Conservation (phyloP, 2,888 invertebrate species). For the Apamea sordens region DNA sequence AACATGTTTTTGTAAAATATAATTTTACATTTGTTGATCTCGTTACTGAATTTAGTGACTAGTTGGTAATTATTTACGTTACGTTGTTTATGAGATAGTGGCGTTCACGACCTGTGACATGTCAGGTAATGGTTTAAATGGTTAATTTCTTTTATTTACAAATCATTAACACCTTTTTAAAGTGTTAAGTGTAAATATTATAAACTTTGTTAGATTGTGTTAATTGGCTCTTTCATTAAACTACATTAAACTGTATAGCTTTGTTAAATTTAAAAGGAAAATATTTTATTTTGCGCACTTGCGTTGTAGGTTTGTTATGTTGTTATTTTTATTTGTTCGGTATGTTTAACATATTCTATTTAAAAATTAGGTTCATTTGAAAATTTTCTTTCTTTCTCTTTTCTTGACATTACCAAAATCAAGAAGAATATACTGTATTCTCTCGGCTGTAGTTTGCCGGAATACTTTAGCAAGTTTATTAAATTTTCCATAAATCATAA, state of each 20-base stretch:
- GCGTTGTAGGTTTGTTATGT: slow-evolving; percentile 44
- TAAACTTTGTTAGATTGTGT: slow-evolving; percentile 32
- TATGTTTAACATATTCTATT: slow-evolving; percentile 41
- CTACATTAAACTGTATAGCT: slow-evolving; percentile 23
- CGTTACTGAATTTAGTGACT: slow-evolving; percentile 61
- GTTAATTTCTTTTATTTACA: slow-evolving; percentile 47
- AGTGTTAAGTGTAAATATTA: slow-evolving; percentile 49
- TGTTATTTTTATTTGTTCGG: slow-evolving; percentile 48
- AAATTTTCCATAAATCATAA: background rate
- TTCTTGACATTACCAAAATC: background rate
- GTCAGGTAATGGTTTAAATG: slow-evolving; percentile 32
- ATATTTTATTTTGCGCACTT: slow-evolving; percentile 32
- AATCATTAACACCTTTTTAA: slow-evolving; percentile 28
- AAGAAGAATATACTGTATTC: slow-evolving; percentile 5
- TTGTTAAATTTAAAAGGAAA: slow-evolving; percentile 40
- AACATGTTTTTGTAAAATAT: slow-evolving; percentile 53
- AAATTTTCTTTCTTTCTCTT: background rate
- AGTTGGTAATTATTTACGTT: slow-evolving; percentile 46
- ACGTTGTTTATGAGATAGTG: slow-evolving; percentile 40
- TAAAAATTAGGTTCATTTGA: slow-evolving; percentile 19
- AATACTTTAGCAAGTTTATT: background rate
- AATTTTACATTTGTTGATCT: slow-evolving; percentile 60
- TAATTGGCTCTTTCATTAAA: slow-evolving; percentile 36
- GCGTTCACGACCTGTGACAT: slow-evolving; percentile 36
- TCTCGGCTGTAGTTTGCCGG: background rate